Evolutionary conservation across 1,140 invertebrate genomes (phyloP), one percentile per base, ranked within the genome.

Genomic region (Ephestia elutella): DNA sequence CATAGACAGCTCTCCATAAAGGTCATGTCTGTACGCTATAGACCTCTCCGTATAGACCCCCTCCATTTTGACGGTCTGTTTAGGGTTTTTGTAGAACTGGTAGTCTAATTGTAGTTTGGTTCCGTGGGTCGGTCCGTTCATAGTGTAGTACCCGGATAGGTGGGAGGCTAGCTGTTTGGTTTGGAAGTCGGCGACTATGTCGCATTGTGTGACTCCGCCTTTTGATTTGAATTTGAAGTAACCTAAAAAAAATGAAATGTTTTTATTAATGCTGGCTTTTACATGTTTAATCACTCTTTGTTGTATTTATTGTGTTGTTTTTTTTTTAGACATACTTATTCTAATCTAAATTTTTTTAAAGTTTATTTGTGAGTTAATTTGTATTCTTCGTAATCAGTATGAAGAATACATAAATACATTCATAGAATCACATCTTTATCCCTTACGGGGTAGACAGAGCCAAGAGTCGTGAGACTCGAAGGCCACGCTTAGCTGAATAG

Each of bases 181-280:
- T 86, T 92, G 90, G 63, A 94, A 94, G 64, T 92, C 90, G 10
- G 93, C 73, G 44, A 92, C 88, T 4, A 94, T 91, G 56, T 94
- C 92, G 67, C 91, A 93, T 70, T 94, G 93, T 1, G 92, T 92
- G 17, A 93, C 89, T 9, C 92, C 92, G 62, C 91, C 92, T 85
- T 94, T 94, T 5, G 76, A 59, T 73, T 86, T 86, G 1, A 85
- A 81, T 77, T 87, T 86, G 21, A 86, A 49, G 15, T 68, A 74
- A 21, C 85, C 85, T 86, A 65, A 15, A 69, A 70, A 25, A 25
- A 25, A 7, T 25, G 2, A 3, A 25, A 25, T 25, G 2, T 25
- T 25, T 25, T 25, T 25, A 25, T n/a, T n/a, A n/a, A n/a, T n/a
- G n/a, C n/a, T n/a, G n/a, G n/a, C n/a, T n/a, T n/a, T n/a, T n/a